Percentiles rank a stretch among this genome's conserved stretches.
These are phyloP conservation scores for Manacus vitellinus DNA, from an alignment of 2,113 vertebrate species.

Conservation along the genomic window DNA sequence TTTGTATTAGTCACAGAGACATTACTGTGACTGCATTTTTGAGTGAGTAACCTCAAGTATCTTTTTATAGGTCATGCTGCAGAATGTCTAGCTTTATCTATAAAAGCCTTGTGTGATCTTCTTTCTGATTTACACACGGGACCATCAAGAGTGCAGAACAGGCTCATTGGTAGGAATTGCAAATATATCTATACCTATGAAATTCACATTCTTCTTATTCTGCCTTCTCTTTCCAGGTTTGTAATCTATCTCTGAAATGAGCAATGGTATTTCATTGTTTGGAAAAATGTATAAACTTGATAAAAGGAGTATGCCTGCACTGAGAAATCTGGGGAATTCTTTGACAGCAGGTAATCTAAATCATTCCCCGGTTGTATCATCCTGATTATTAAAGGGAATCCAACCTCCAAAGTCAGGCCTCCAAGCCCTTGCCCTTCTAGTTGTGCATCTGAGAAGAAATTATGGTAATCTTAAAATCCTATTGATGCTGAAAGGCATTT, in stretches of 20 bases:
- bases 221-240: not conserved
- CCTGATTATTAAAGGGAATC: conserved; percentile 40
- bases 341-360: conserved; percentile 51
- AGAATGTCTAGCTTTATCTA: not conserved
- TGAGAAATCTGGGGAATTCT: conserved; percentile 26
- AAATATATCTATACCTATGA: not conserved
- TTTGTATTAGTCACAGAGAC: not conserved
- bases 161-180: not conserved
- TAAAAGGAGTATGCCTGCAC: not conserved
- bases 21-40: not conserved
- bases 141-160: not conserved
- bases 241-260: not conserved
- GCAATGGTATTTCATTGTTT: conserved; percentile 29
- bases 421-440: conserved; percentile 41
- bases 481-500: conserved; percentile 70
- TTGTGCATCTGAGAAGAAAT: conserved; percentile 59
- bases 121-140: not conserved
- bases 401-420: conserved; percentile 28
- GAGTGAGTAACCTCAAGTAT: not conserved
- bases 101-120: not conserved
- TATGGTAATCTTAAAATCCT: conserved; percentile 74
- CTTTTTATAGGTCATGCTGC: not conserved
- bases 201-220: not conserved
- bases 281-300: not conserved
- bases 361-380: conserved; percentile 47